Conservation (phyloP, 2,797 vertebrate genomes). For the Megaceryle alcyon region DNA sequence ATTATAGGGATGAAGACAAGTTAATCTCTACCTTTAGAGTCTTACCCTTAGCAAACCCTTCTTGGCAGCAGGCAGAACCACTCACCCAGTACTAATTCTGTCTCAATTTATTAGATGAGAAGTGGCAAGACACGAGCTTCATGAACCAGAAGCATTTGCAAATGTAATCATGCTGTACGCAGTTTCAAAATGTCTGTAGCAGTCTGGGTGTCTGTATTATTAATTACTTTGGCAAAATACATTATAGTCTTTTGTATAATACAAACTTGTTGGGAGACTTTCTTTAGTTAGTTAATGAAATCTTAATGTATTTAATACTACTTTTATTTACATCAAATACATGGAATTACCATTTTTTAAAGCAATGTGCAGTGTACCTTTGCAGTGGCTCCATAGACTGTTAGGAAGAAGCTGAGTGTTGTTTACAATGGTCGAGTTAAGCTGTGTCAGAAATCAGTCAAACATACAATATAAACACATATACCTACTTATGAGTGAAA, state of each 20-base stretch:
- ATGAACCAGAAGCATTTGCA: conserved; percentile 62
- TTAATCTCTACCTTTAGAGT: conserved; percentile 94
- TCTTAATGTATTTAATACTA: neutral
- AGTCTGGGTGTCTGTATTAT: neutral
- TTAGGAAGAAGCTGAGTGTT: neutral
- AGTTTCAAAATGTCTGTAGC: neutral
- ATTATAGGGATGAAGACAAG: conserved; percentile 94
- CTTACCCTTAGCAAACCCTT: conserved; percentile 98
- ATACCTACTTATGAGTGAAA: neutral
- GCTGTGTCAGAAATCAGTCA: neutral
- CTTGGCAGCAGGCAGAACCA: conserved; percentile 91
- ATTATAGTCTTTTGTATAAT: neutral
- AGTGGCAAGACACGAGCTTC: conserved; percentile 70
- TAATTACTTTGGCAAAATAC: neutral
- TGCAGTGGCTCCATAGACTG: neutral
- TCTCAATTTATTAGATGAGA: conserved; percentile 89
- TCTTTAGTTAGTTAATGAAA: neutral
- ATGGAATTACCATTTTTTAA: neutral
- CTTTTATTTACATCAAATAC: neutral
- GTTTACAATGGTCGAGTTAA: neutral
- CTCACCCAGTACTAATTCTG: conserved; percentile 94
- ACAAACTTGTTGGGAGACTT: neutral
- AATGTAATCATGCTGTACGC: conserved; percentile 3
- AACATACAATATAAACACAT: neutral
- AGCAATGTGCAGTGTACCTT: neutral